These are phyloP conservation scores for Psittacula cyanocephala DNA, from an alignment of 2,113 vertebrate genomes.

Conservation along the genomic window DNA sequence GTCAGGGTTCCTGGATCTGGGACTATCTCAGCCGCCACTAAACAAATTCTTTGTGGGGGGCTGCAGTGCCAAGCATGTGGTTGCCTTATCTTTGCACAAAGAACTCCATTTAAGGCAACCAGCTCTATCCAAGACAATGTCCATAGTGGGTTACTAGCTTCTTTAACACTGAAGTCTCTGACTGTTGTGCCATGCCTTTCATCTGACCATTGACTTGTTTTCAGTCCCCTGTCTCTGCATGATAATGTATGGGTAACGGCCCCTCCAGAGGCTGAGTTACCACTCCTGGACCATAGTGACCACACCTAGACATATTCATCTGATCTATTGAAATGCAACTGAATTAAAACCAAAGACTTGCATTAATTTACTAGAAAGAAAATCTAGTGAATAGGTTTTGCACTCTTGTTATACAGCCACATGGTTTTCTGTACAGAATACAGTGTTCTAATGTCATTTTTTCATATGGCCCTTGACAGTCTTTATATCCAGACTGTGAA, in stretches of 20 bases:
- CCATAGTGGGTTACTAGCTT: rapidly evolving
- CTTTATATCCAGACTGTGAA: not conserved
- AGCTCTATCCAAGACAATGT: not conserved
- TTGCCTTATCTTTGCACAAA: not conserved
- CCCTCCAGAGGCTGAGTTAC: not conserved
- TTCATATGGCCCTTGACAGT: not conserved
- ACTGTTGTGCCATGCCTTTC: not conserved
- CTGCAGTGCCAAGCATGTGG: not conserved
- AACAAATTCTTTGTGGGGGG: not conserved
- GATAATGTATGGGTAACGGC: not conserved
- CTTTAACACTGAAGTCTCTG: not conserved
- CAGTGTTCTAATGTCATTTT: not conserved
- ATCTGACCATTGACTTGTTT: not conserved
- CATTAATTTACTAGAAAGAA: not conserved
- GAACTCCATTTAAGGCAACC: not conserved
- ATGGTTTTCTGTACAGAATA: not conserved
- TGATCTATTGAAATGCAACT: not conserved
- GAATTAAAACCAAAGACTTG: not conserved
- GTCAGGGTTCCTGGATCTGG: not conserved
- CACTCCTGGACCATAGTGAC: too few relatives aligned
- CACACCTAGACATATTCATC: not conserved
- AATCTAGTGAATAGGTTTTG: not conserved
- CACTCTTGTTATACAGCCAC: not conserved
- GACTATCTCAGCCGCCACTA: not conserved
- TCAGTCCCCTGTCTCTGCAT: not conserved